Evolutionary conservation across 2,888 invertebrate genomes (phyloP), one percentile per base, ranked within the genome.

Genomic region (Nephrotoma guestfalica): DNA sequence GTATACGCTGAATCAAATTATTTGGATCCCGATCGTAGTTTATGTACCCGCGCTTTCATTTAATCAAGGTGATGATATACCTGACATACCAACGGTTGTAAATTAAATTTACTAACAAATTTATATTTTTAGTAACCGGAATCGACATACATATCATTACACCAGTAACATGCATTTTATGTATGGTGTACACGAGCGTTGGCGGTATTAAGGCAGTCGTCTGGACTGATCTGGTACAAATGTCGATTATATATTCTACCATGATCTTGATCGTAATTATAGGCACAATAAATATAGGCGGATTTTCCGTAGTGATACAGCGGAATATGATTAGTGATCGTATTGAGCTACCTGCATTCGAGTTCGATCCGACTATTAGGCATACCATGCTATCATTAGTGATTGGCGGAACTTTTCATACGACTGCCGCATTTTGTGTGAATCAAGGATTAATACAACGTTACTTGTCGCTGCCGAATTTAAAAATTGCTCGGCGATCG

Each of bases 361-460:
- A 96, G 90, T 93, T 94, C 86, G 95, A 95, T 92, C 97, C 96
- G 11, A 93, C 96, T 6, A 94, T 95, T 0, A 93, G 97, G 15
- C 95, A 97, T 89, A 96, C 97, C 0, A 92, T 96, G 88, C 91
- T 97, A 6, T 95, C 96, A 90, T 93, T 95, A 9, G 91, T 94
- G 3, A 90, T 97, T 86, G 97, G 97, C 11, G 96, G 96, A 0
- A 93, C 94, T 40, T 90, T 96, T 86, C 94, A 95, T 87, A 94
- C 95, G 1, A 71, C 71, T 9, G 71, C 71, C 9, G 71, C 71
- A 9, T 71, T 71, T 71, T 71, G 71, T 3, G 94, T 96, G 6
- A 97, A 96, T 91, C 97, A 97, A 90, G 94, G 95, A 15, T 96
- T 97, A 94, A 94, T 97, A 7, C 97, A 97, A 90, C 93, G 97